Evolutionary conservation across 2,888 invertebrate genomes (phyloP).

Genomic region (Agriopis leucophaearia): DNA sequence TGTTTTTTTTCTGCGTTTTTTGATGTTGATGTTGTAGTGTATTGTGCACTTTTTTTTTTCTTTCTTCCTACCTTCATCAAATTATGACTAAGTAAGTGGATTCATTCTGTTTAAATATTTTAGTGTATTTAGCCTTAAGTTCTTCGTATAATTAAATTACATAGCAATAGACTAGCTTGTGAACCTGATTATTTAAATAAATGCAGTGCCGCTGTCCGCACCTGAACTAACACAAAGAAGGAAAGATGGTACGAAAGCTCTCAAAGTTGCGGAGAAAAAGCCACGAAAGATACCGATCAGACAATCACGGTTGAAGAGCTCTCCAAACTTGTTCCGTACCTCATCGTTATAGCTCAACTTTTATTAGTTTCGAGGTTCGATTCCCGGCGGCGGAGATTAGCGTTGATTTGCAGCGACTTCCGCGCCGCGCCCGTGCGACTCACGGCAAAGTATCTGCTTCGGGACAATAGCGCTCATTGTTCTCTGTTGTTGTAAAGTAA

Average conservation of each 20-base stretch:
- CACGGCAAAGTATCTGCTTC: background rate
- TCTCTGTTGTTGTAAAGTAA: conserved; percentile 7
- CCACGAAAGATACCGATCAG: conserved; percentile 13
- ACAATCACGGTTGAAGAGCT: conserved; percentile 22
- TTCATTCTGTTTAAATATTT: too few relatives aligned
- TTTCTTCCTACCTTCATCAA: background rate
- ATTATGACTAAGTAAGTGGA: too few relatives aligned
- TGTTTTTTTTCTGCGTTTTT: too few relatives aligned
- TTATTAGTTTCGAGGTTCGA: conserved; percentile 34
- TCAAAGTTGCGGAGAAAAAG: background rate
- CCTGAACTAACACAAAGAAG: background rate
- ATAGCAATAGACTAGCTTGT: too few relatives aligned
- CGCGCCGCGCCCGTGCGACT: too few relatives aligned
- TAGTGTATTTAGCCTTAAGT: too few relatives aligned
- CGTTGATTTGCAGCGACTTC: conserved; percentile 23
- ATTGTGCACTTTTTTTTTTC: too few relatives aligned
- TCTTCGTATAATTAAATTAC: too few relatives aligned
- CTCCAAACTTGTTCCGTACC: conserved; percentile 24
- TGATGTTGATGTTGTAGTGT: too few relatives aligned
- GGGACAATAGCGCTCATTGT: conserved; percentile 10
- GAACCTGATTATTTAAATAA: background rate
- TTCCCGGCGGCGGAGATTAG: conserved; percentile 23
- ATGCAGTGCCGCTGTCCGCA: background rate
- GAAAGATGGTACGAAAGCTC: too few relatives aligned
- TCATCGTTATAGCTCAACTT: conserved; percentile 32